These are phyloP conservation scores for Tetramorium alpestre DNA, from an alignment of 1,140 invertebrate genomes.

Conservation along the genomic window DNA sequence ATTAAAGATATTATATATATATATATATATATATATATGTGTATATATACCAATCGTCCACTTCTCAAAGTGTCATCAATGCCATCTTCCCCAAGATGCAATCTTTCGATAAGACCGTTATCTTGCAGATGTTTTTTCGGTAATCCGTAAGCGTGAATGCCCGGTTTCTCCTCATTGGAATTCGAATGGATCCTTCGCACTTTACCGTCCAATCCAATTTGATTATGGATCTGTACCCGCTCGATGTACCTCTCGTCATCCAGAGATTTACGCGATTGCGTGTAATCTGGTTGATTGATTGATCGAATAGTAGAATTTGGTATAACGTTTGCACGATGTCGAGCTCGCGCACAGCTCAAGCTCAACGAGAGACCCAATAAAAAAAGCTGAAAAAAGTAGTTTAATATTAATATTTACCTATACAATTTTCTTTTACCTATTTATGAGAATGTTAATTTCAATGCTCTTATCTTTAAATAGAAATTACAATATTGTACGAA, in stretches of 20 bases:
- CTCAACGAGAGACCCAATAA: conserved; percentile 1
- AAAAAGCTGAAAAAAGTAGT: conserved; percentile 46
- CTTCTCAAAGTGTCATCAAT: background rate
- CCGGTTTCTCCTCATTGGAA: conserved; percentile 54
- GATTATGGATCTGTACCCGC: conserved; percentile 68
- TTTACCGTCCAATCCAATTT: conserved; percentile 76
- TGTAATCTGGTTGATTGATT: background rate
- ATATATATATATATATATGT: background rate
- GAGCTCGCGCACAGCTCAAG: background rate
- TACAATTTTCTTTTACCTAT: background rate
- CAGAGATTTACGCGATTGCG: conserved; percentile 6
- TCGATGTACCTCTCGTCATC: background rate
- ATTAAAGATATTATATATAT: conserved; percentile 21
- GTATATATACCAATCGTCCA: conserved; percentile 17
- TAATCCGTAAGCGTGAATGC: conserved; percentile 71
- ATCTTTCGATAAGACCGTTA: conserved; percentile 59
- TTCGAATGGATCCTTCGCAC: conserved; percentile 72
- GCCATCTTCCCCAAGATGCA: background rate
- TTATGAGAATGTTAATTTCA: background rate
- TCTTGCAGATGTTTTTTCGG: conserved; percentile 68
- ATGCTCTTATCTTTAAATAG: background rate
- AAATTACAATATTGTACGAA: background rate
- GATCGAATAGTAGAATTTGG: background rate
- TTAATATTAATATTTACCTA: background rate
- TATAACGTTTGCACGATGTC: background rate